These are phyloP conservation scores for Poeciliopsis occidentalis DNA, from an alignment of 2,113 vertebrate genomes.

Conservation along the genomic window DNA sequence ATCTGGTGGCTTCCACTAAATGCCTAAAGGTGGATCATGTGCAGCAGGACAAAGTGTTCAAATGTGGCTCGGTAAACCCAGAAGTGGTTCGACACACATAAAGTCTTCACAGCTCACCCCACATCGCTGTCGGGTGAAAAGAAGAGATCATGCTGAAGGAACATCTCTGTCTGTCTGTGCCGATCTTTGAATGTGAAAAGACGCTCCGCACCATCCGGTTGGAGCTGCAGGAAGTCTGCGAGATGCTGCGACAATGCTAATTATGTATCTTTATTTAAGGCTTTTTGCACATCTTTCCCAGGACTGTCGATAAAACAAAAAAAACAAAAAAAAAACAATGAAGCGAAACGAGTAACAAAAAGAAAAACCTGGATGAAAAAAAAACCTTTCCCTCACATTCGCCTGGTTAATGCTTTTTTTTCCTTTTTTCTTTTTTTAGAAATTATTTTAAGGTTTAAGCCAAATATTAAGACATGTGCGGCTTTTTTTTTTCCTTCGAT, in stretches of 20 bases:
- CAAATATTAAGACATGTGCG: conserved; percentile 37
- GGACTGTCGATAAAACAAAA: neutral
- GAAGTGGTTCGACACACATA: neutral
- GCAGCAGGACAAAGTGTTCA: neutral
- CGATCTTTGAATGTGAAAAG: too few relatives aligned
- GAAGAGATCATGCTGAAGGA: too few relatives aligned
- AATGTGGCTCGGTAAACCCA: neutral
- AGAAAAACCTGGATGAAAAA: neutral
- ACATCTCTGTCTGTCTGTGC: too few relatives aligned
- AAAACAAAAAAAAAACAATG: neutral
- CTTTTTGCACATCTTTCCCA: neutral
- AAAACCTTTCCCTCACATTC: neutral
- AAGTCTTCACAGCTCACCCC: neutral
- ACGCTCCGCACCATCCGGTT: too few relatives aligned
- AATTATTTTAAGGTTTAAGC: conserved; percentile 23
- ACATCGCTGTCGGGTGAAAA: too few relatives aligned
- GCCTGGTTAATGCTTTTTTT: conserved; percentile 27
- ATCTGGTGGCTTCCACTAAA: neutral
- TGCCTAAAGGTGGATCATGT: neutral
- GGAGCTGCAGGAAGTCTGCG: too few relatives aligned
- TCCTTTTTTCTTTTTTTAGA: conserved; percentile 1
- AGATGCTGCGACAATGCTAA: neutral
- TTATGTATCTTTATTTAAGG: neutral
- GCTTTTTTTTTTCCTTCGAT: conserved; percentile 12
- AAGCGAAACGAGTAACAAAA: neutral